Evolutionary conservation across 2,888 invertebrate species (phyloP).

Genomic region (Drosophila affinis): DNA sequence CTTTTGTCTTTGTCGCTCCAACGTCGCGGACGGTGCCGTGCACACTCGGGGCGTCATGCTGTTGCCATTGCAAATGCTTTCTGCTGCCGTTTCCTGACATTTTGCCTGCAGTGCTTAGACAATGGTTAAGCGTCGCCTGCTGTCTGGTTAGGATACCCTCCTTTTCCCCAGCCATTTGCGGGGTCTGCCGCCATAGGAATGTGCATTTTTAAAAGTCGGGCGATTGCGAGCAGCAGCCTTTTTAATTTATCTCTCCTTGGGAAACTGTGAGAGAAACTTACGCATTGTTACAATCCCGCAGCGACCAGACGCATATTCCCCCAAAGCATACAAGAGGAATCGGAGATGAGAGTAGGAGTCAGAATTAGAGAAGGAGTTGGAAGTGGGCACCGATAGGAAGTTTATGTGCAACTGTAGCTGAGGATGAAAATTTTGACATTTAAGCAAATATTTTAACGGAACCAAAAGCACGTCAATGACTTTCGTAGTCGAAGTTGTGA

Average conservation of each 20-base stretch:
- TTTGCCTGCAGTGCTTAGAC: slow-evolving; percentile 48
- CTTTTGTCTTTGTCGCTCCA: slow-evolving; percentile 19
- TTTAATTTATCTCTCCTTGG: slow-evolving; percentile 38
- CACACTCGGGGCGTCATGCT: slow-evolving; percentile 47
- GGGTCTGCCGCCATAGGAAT: slow-evolving; percentile 19
- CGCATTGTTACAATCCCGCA: slow-evolving; percentile 23
- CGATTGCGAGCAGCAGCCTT: background rate
- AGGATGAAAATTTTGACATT: slow-evolving; percentile 26
- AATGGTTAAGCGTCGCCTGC: slow-evolving; percentile 42
- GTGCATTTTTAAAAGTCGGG: slow-evolving; percentile 41
- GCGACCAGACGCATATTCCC: background rate
- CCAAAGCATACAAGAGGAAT: slow-evolving; percentile 10
- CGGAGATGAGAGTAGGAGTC: no score
- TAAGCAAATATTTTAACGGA: slow-evolving; percentile 16
- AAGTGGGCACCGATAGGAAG: slow-evolving; percentile 1
- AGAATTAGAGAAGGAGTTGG: background rate
- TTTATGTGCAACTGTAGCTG: background rate
- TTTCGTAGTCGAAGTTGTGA: background rate
- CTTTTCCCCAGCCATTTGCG: background rate
- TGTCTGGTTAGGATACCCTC: slow-evolving; percentile 7
- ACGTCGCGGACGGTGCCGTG: slow-evolving; percentile 33
- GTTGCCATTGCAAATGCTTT: slow-evolving; percentile 46
- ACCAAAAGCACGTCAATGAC: no score
- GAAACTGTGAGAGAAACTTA: slow-evolving; percentile 14
- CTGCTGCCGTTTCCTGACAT: slow-evolving; percentile 45